Percentiles rank a stretch among this genome's conserved stretches.
These are phyloP conservation scores for Neuroterus valhalla DNA, from an alignment of 1,140 invertebrate genomes.

Conservation along the genomic window DNA sequence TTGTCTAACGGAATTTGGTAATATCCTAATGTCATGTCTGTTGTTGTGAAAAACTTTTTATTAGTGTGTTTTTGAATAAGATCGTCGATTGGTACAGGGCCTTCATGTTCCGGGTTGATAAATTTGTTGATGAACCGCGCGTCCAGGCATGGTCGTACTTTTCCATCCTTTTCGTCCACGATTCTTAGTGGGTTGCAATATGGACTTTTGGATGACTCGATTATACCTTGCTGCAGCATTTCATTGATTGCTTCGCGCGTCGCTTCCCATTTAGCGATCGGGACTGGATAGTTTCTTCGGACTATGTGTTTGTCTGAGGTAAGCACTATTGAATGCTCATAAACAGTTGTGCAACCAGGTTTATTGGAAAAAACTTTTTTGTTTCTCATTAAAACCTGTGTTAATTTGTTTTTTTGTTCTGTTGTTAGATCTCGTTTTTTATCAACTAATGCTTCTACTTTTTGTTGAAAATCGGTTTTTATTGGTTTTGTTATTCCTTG, in stretches of 20 bases:
- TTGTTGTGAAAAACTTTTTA: constrained; percentile 48
- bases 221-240: constrained; percentile 46
- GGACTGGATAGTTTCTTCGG: constrained; percentile 46
- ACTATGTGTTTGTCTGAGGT: constrained; percentile 42
- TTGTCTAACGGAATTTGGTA: constrained; percentile 58
- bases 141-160: constrained; percentile 60
- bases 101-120: constrained; percentile 55
- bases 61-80: constrained; percentile 52
- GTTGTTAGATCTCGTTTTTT: neutral
- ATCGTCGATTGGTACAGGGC: constrained; percentile 52
- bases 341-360: constrained; percentile 44
- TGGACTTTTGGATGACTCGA: constrained; percentile 49
- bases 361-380: constrained; percentile 31
- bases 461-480: neutral
- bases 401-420: neutral
- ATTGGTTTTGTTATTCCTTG: neutral
- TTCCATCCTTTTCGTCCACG: constrained; percentile 54
- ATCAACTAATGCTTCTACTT: neutral
- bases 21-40: constrained; percentile 60
- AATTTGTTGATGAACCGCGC: constrained; percentile 55
- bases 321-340: constrained; percentile 54
- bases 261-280: constrained; percentile 25
- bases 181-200: constrained; percentile 59
- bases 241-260: constrained; percentile 32
- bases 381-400: constrained; percentile 2